Percentiles rank a stretch among this genome's conserved stretches.
Conservation (phyloP, 2,888 invertebrate genomes). For the Agrotis ipsilon region DNA sequence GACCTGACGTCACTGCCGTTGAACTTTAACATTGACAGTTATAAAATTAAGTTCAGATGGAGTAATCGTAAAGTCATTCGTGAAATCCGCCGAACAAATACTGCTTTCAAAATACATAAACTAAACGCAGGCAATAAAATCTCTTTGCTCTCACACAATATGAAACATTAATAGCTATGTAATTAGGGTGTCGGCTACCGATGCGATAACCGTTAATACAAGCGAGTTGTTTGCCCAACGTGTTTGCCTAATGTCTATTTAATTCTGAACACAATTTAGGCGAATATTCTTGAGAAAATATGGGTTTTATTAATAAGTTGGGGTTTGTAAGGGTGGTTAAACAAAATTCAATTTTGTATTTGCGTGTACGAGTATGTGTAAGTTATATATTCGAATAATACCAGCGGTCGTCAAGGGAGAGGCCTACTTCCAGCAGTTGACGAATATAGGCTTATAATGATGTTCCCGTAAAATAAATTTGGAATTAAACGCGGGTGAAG, state of each 20-base stretch:
- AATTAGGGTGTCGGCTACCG: constrained; percentile 39
- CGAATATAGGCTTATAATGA: too few relatives aligned
- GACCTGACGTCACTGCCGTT: neutral
- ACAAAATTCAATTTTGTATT: neutral
- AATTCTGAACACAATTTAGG: constrained; percentile 32
- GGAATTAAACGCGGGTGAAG: too few relatives aligned
- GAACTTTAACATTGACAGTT: neutral
- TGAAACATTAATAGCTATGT: constrained; percentile 37
- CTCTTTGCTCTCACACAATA: constrained; percentile 20
- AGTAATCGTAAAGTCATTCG: too few relatives aligned
- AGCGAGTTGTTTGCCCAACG: constrained; percentile 29
- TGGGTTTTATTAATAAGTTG: constrained; percentile 12
- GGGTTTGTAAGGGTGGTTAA: neutral
- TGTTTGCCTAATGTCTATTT: constrained; percentile 43
- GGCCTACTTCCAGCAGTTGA: too few relatives aligned
- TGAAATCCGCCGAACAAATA: constrained; percentile 11
- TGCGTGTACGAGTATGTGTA: neutral
- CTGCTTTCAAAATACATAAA: constrained; percentile 23
- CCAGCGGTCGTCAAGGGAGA: too few relatives aligned
- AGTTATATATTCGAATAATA: neutral
- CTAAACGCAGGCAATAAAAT: constrained; percentile 42
- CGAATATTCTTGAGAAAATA: constrained; percentile 31
- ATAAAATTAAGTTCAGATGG: neutral
- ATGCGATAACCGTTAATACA: constrained; percentile 49
- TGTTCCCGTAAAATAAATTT: too few relatives aligned